A percentile compares a stretch with the other conserved stretches of the same genome.
These are phyloP conservation scores for roundworm (Caenorhabditis elegans) DNA, from an alignment of 1,140 invertebrate genomes.

Conservation along the genomic window DNA sequence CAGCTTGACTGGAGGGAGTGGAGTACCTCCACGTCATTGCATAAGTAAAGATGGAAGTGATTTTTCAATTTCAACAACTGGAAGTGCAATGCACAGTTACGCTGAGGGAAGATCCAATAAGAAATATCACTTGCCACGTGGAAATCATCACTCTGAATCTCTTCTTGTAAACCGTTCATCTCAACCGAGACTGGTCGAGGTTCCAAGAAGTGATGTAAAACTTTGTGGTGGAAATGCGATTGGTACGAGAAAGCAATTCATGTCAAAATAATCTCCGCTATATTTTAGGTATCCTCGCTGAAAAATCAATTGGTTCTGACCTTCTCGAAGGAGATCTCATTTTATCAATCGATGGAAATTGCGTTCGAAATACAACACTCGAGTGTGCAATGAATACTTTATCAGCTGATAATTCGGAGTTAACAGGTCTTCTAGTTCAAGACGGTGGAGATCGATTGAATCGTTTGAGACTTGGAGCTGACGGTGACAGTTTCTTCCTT, in stretches of 20 bases:
- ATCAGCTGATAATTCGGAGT: constrained; percentile 28
- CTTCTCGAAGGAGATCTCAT: constrained; percentile 42
- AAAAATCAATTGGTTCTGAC: constrained; percentile 11
- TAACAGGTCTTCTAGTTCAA: constrained; percentile 24
- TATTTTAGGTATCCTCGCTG: background rate
- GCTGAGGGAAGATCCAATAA: background rate
- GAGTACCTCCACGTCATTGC: background rate
- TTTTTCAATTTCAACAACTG: constrained; percentile 12
- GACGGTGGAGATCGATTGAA: constrained; percentile 43
- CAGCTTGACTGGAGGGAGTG: background rate
- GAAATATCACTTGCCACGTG: constrained; percentile 13
- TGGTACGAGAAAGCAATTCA: constrained; percentile 39
- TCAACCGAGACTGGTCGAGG: constrained; percentile 38
- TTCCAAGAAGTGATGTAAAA: constrained; percentile 34
- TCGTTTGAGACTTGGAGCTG: constrained; percentile 43
- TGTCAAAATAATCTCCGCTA: too few relatives aligned
- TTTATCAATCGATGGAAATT: constrained; percentile 45
- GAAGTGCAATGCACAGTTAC: constrained; percentile 9
- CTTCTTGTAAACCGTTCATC: constrained; percentile 27
- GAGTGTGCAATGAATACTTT: constrained; percentile 41
- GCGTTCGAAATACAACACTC: constrained; percentile 41
- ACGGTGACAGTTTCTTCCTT: constrained; percentile 52
- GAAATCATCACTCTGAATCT: constrained; percentile 1
- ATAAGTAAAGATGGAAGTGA: constrained; percentile 20
- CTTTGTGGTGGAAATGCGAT: constrained; percentile 53